These are phyloP conservation scores for Thereva nobilitata DNA, from an alignment of 2,888 invertebrate genomes.

Conservation along the genomic window DNA sequence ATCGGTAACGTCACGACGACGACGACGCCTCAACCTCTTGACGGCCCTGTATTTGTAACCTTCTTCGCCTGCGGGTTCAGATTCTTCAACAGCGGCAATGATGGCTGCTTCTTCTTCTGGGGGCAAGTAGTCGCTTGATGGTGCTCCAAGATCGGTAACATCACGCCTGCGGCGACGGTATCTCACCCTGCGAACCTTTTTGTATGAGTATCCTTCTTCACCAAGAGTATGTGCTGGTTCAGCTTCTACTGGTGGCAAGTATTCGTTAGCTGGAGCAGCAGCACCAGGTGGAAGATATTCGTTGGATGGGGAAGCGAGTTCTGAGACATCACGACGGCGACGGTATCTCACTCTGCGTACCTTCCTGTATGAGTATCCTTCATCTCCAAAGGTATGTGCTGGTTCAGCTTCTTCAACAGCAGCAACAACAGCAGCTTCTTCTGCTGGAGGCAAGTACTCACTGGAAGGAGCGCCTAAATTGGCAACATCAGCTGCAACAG, in stretches of 20 bases:
- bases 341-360: slow-evolving; percentile 7
- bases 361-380: slow-evolving; percentile 11
- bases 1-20: slow-evolving; percentile 24
- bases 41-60: no score
- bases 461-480: background rate
- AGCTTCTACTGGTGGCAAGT: slow-evolving; percentile 1
- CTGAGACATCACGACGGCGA: slow-evolving; percentile 15
- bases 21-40: background rate
- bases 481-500: background rate
- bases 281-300: slow-evolving; percentile 18
- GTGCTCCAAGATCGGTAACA: slow-evolving; percentile 9
- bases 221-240: slow-evolving; percentile 22
- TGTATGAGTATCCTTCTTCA: slow-evolving; percentile 27
- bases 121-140: slow-evolving; percentile 27
- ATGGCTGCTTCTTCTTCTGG: background rate
- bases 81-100: no score
- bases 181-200: slow-evolving; percentile 13
- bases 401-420: slow-evolving; percentile 2
- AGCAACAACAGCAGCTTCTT: background rate
- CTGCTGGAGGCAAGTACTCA: slow-evolving; percentile 5
- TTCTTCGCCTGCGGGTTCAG: no score
- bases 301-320: slow-evolving; percentile 6
- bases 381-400: slow-evolving; percentile 3
- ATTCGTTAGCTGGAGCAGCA: background rate
- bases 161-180: slow-evolving; percentile 21